These are phyloP conservation scores for Drosophila arizonae DNA, from an alignment of 1,140 invertebrate genomes.

Conservation along the genomic window DNA sequence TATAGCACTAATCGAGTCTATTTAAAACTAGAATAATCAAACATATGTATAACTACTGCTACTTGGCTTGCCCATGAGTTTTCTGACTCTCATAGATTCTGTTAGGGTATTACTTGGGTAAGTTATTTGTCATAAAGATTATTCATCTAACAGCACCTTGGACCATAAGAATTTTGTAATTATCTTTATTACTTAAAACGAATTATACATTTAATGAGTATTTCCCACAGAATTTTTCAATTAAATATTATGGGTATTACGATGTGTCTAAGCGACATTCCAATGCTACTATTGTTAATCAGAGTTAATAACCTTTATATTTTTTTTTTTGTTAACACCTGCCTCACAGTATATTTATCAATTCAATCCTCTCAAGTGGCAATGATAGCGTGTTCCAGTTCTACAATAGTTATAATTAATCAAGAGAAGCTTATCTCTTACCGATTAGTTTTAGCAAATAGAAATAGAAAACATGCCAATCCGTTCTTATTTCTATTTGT, in stretches of 20 bases:
- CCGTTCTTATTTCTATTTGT: too few relatives aligned
- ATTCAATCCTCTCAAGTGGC: slow-evolving; percentile 19
- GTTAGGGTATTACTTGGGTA: background rate
- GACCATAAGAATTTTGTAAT: slow-evolving; percentile 6
- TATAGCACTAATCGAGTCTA: too few relatives aligned
- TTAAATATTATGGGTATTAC: slow-evolving; percentile 1
- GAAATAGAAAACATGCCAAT: slow-evolving; percentile 4
- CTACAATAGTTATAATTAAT: slow-evolving; percentile 17
- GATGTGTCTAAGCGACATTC: slow-evolving; percentile 10
- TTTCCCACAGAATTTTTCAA: background rate
- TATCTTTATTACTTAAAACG: background rate
- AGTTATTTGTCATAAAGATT: slow-evolving; percentile 10
- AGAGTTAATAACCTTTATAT: too few relatives aligned
- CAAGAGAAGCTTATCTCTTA: slow-evolving; percentile 27
- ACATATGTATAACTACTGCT: too few relatives aligned
- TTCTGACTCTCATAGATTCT: too few relatives aligned
- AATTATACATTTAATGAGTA: slow-evolving; percentile 12
- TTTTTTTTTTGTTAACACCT: slow-evolving; percentile 15
- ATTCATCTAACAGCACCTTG: slow-evolving; percentile 14
- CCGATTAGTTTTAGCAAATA: slow-evolving; percentile 25
- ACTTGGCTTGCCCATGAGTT: too few relatives aligned
- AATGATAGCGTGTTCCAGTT: slow-evolving; percentile 17
- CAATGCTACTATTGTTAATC: background rate
- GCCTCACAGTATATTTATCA: slow-evolving; percentile 7
- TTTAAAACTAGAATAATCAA: too few relatives aligned